These are phyloP conservation scores for Gastrophryne carolinensis DNA, from an alignment of 2,797 vertebrate genomes.

Conservation along the genomic window DNA sequence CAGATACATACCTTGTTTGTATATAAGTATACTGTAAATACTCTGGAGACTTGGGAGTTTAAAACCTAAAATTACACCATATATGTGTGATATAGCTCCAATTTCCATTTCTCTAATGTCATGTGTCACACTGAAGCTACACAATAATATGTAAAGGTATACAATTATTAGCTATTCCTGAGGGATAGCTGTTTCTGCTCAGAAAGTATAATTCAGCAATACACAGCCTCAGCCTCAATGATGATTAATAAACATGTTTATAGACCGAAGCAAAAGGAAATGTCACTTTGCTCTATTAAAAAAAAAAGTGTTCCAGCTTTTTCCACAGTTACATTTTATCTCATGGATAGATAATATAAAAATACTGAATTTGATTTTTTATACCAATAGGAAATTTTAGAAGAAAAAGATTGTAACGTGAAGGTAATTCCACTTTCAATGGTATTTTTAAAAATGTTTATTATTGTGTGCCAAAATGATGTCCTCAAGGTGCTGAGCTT, in stretches of 20 bases:
- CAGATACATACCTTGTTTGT: background rate
- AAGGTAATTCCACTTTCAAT: too few species aligned
- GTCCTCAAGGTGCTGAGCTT: too few species aligned
- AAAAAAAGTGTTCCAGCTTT: too few species aligned
- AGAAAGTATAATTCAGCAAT: background rate
- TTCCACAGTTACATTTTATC: too few species aligned
- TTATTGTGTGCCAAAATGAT: too few species aligned
- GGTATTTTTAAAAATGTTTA: too few species aligned
- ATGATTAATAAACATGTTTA: background rate
- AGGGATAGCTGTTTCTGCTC: background rate
- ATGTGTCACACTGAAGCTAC: background rate
- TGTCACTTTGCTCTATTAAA: background rate
- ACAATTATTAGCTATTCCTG: background rate
- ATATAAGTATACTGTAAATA: background rate
- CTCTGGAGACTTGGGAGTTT: background rate
- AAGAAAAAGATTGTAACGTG: too few species aligned
- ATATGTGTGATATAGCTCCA: background rate
- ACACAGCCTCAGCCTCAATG: background rate
- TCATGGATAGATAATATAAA: too few species aligned
- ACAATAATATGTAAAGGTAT: background rate
- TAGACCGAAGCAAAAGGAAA: background rate
- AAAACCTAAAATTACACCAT: background rate
- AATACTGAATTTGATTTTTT: too few species aligned
- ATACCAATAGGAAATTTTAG: too few species aligned
- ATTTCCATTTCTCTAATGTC: background rate